Base-by-base conservation (phyloP, 2,113 vertebrate genomes). In the Scortum barcoo region DNA sequence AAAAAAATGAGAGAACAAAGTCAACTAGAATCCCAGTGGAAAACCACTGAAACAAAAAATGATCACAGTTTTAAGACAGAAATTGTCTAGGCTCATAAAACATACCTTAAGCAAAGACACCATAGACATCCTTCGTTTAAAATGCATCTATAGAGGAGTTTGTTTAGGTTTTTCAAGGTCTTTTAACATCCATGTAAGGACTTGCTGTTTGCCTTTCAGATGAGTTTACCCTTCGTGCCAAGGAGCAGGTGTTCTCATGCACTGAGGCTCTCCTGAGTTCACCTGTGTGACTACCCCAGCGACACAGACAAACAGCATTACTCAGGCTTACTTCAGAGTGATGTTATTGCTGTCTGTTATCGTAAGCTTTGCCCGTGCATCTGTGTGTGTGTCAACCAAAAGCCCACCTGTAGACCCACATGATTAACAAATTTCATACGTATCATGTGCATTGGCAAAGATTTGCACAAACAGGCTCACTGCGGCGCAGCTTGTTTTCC, bases 251-350 rank as follows among this genome's bases (percentile, higher is more conserved):
- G 79, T 89, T 51, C 19, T 54, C 20, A 7, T 2, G 24, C 19
- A 14, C 46, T 17, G 11, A 14, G 20, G 70, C 33, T 56, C 28
- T 48, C 40, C 74, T 71, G 81, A 81, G 73, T 63, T 88, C 79
- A 78, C 58, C 66, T 85, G 81, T 60, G 83, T 87, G 88, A 89
- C 71, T 75, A 70, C 60, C 58, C 30, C 38, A 82, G 71, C 51
- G 30, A 20, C 65, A 40, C 80, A 91, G 86, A 89, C 88, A 85
- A 85, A 86, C 84, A 85, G 58, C 72, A 88, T 90, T 88, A 92
- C 87, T 92, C 88, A 93, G 56, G 56, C 48, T 50, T 79, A 22
- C 60, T 72, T 76, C 81, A 80, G 70, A 81, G 69, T 30, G 78
- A 81, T 44, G 61, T 11, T 48, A 84, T 89, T 80, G 81, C 72